phyloP scores from a whole-genome alignment of 1,140 invertebrate genomes.

The Drosophila melanogaster region Release_6_plus_ISO1_MT NT_033779.5:11755501-11756000 shows the following conservation, averaged over 20 bases:
- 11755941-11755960: background rate
- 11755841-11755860: no score
- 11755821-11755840: no score
- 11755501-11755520: conserved; percentile 69
- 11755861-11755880: background rate
- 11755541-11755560: conserved; percentile 54
- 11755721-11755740: background rate
- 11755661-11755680: conserved; percentile 40
- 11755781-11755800: no score
- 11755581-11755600: conserved; percentile 59
- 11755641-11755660: conserved; percentile 22
- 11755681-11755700: conserved; percentile 20
- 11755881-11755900: background rate
- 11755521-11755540: conserved; percentile 66
- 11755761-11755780: background rate
- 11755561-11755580: conserved; percentile 49
- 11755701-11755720: conserved; percentile 10
- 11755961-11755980: background rate
- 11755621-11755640: conserved; percentile 16
- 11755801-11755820: no score
- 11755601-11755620: conserved; percentile 32
- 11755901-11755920: no score
- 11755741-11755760: background rate
- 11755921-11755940: no score
- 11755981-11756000: conserved; percentile 41